Evolutionary conservation across 2,797 vertebrate genomes (phyloP).

Genomic region (Champsocephalus esox): DNA sequence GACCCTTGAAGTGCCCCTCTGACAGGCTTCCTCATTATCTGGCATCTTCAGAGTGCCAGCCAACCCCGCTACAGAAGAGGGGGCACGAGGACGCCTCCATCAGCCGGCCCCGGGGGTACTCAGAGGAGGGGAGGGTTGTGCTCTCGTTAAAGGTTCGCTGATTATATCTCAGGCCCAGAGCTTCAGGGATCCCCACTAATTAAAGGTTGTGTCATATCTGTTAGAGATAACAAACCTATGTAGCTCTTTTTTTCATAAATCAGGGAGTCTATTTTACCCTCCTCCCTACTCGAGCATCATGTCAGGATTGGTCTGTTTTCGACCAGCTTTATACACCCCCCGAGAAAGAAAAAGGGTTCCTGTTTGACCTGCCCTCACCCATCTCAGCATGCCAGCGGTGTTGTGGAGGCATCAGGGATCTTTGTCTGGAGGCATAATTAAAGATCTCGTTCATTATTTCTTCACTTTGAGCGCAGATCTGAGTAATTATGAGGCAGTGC

Average conservation of each 20-base stretch:
- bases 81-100: slow-evolving; percentile 63
- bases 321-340: slow-evolving; percentile 40
- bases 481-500: slow-evolving; percentile 78
- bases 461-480: slow-evolving; percentile 81
- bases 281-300: slow-evolving; percentile 20
- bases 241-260: slow-evolving; percentile 41
- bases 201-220: slow-evolving; percentile 85
- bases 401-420: slow-evolving; percentile 64
- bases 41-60: slow-evolving; percentile 73
- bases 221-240: slow-evolving; percentile 78
- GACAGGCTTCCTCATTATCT: slow-evolving; percentile 82
- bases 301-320: slow-evolving; percentile 48
- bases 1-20: slow-evolving; percentile 74
- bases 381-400: slow-evolving; percentile 60
- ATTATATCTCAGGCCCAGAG: slow-evolving; percentile 74
- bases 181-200: slow-evolving; percentile 79
- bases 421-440: slow-evolving; percentile 81
- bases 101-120: slow-evolving; percentile 57
- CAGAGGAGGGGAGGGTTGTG: slow-evolving; percentile 57
- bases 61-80: slow-evolving; percentile 54
- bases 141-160: slow-evolving; percentile 81
- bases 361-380: slow-evolving; percentile 75
- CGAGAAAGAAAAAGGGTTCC: slow-evolving; percentile 43
- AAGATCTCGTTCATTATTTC: slow-evolving; percentile 80
- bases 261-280: slow-evolving; percentile 35